Evolutionary conservation across 2,797 vertebrate species (phyloP).

Genomic region (Peromyscus aztecus): DNA sequence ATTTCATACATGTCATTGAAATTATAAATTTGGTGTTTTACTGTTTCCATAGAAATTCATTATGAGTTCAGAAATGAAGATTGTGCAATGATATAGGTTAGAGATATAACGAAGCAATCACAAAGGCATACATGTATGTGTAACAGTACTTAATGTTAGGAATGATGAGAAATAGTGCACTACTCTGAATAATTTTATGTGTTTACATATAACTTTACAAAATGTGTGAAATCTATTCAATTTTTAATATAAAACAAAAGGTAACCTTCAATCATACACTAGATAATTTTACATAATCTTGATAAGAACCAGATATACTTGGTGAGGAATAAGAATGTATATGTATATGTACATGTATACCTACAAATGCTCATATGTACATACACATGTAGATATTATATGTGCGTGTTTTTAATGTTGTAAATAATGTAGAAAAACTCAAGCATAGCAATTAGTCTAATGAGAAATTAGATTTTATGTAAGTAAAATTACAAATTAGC

Average conservation of each 20-base stretch:
- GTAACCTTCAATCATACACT: not conserved
- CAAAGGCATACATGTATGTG: conserved; percentile 67
- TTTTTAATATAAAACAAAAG: conserved; percentile 63
- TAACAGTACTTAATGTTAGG: conserved; percentile 72
- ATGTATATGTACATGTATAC: not conserved
- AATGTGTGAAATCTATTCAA: conserved; percentile 50
- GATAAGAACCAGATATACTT: not conserved
- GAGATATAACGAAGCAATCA: conserved; percentile 77
- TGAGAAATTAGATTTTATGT: conserved; percentile 36
- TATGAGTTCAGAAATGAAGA: conserved; percentile 75
- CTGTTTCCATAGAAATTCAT: conserved; percentile 83
- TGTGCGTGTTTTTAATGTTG: not conserved
- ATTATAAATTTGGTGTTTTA: conserved; percentile 64
- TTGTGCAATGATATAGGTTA: conserved; percentile 65
- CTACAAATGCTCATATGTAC: not conserved
- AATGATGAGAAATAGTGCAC: conserved; percentile 35
- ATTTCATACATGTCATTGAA: conserved; percentile 6
- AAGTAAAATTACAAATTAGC: too few species aligned
- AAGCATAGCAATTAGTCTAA: conserved; percentile 1
- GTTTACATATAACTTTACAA: conserved; percentile 47
- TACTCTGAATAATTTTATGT: not conserved
- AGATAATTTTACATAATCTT: conserved; percentile 51
- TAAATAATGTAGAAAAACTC: not conserved
- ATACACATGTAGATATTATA: not conserved
- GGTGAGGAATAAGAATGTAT: not conserved